Base-by-base conservation (phyloP, 2,888 invertebrate species). In the Vanessa cardui region DNA sequence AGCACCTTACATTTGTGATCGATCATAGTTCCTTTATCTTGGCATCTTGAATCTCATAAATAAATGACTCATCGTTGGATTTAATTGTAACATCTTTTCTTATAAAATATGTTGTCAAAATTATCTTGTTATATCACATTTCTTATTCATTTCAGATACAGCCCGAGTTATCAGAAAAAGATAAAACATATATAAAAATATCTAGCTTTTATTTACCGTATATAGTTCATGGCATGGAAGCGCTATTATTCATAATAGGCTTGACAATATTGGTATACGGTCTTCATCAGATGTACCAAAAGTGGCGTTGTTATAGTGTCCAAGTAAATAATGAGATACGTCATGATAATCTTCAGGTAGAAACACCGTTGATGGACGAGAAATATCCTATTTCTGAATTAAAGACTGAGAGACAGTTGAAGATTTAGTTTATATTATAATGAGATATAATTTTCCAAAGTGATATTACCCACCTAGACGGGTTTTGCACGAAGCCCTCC, bases 201-300 rank as follows among this genome's bases (percentile, higher is more conserved):
- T 74, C 85, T 2, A 83, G 86, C 74, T 67, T 80, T 7, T 75
- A 77, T 39, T 81, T 74, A 0, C 88, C 88, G 0, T 73, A 74
- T 31, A 21, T 81, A 0, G 15, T 85, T 7, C 46, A 83, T 12
- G 68, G 72, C 1, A 6, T 80, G 0, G 77, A 84, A 67, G 72
- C 78, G 31, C 9, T 72, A 0, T 59, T 82, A 1, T 63, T 80
- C 15, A 0, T 82, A 0, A 46, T 45, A 9, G 39, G 39, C 9
- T 12, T 39, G 12, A 39, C 12, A 39, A 39, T 39, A 12, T 39
- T 88, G 12, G 69, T 69, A 0, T 73, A 77, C 49, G 74, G 80
- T 1, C 70, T 76, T 7, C 70, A 77, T 0, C 66, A 73, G 6
- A 50, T 79, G 1, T 75, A 73, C 26, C 71, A 73, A 63, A 73